These are phyloP conservation scores for Xestobium rufovillosum DNA, from an alignment of 2,888 invertebrate species.

Conservation along the genomic window DNA sequence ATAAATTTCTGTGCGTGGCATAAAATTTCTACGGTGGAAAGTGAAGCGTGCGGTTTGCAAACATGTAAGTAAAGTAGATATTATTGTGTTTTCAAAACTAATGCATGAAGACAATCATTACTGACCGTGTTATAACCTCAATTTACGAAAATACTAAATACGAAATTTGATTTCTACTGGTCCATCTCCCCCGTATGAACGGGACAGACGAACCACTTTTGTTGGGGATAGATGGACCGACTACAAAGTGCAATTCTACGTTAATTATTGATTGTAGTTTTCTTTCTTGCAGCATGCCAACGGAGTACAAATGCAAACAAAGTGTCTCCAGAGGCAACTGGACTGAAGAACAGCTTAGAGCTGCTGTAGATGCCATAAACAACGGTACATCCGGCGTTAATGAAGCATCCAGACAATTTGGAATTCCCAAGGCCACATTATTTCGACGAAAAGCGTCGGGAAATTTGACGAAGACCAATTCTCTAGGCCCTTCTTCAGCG, in stretches of 20 bases:
- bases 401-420: slow-evolving; percentile 3
- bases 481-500: slow-evolving; percentile 2
- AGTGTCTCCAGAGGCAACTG: slow-evolving; percentile 4
- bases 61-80: too few relatives aligned
- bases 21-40: slow-evolving; percentile 3
- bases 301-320: slow-evolving; percentile 4
- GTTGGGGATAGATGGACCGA: slow-evolving; percentile 4
- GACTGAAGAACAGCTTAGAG: slow-evolving; percentile 4
- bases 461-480: slow-evolving; percentile 3
- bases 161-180: slow-evolving; percentile 2
- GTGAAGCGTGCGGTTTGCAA: slow-evolving; percentile 1
- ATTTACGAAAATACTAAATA: slow-evolving; percentile 2
- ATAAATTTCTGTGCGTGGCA: slow-evolving; percentile 3
- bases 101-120: too few relatives aligned
- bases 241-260: slow-evolving; percentile 1
- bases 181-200: slow-evolving; percentile 3
- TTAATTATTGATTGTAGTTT: slow-evolving; percentile 4
- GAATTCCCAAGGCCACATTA: slow-evolving; percentile 3
- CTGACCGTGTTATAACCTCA: too few relatives aligned
- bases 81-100: too few relatives aligned
- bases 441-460: slow-evolving; percentile 4
- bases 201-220: slow-evolving; percentile 3
- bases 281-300: slow-evolving; percentile 3
- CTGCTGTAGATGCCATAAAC: slow-evolving; percentile 4
- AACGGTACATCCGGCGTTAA: slow-evolving; percentile 1